phyloP scores from a whole-genome alignment of 2,888 invertebrate genomes.

The Seladonia tumulorum region DNA sequence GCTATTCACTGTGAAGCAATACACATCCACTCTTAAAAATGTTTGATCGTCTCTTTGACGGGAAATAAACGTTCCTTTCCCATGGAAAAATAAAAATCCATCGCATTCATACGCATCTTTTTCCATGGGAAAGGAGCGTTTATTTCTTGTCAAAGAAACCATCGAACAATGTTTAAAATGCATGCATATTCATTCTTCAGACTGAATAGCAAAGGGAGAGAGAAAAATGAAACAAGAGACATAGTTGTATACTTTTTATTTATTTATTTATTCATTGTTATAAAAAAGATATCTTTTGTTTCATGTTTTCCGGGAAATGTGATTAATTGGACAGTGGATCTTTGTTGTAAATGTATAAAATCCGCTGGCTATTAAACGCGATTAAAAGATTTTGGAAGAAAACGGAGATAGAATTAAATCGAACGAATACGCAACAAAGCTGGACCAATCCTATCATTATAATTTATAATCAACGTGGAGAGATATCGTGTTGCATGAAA shows the following conservation, averaged over 20 bases:
- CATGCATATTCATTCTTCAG: conserved; percentile 7
- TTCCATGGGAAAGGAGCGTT: neutral
- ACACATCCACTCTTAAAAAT: neutral
- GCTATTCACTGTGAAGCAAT: conserved; percentile 16
- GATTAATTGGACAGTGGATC: too few species aligned
- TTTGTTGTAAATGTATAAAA: too few species aligned
- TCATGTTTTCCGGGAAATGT: neutral
- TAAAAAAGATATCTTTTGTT: neutral
- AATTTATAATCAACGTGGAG: neutral
- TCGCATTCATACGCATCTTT: neutral
- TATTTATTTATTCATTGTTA: too few species aligned
- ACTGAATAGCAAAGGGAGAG: neutral
- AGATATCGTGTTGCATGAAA: neutral
- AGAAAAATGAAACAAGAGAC: neutral
- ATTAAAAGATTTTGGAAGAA: neutral
- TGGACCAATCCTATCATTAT: neutral
- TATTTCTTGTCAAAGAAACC: neutral
- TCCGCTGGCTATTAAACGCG: too few species aligned
- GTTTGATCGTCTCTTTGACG: neutral
- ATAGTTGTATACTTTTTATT: too few species aligned
- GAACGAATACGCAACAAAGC: neutral
- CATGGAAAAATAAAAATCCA: neutral
- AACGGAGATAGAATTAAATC: neutral
- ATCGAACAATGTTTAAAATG: neutral
- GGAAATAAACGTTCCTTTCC: neutral